Evolutionary conservation across 2,797 vertebrate species (phyloP).

Genomic region (Semotilus atromaculatus): DNA sequence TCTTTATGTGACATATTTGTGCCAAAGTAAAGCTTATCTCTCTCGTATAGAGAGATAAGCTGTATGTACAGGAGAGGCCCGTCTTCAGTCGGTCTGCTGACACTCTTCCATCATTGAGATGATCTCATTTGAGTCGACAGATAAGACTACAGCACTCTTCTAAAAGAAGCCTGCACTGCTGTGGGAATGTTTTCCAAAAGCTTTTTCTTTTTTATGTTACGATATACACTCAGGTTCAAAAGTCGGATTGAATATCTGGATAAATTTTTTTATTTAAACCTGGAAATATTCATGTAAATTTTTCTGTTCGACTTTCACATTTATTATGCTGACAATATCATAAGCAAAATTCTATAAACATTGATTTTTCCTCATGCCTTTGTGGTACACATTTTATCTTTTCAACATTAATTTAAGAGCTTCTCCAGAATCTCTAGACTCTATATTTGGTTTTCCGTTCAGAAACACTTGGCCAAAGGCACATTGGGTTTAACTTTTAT

Average conservation of each 20-base stretch:
- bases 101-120: conserved; percentile 12
- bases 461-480: conserved; percentile 40
- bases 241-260: not conserved
- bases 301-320: not conserved
- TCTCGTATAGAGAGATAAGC: conserved; percentile 43
- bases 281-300: not conserved
- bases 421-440: conserved; percentile 16
- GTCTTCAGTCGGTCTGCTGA: conserved; percentile 25
- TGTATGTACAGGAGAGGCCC: conserved; percentile 7
- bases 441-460: conserved; percentile 22
- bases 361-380: conserved; percentile 36
- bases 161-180: not conserved
- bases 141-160: conserved; percentile 4
- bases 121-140: conserved; percentile 35
- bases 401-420: conserved; percentile 38
- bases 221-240: not conserved
- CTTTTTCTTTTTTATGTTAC: not conserved
- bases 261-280: not conserved
- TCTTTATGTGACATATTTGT: conserved; percentile 48
- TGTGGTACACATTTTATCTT: conserved; percentile 34
- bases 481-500: not conserved
- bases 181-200: conserved; percentile 3
- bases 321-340: not conserved
- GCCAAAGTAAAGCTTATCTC: conserved; percentile 39
- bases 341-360: conserved; percentile 35